Percentiles rank a stretch among this genome's conserved stretches.
These are phyloP conservation scores for Caenorhabditis sp. DNA, from an alignment of 2,888 invertebrate genomes.

Conservation along the genomic window DNA sequence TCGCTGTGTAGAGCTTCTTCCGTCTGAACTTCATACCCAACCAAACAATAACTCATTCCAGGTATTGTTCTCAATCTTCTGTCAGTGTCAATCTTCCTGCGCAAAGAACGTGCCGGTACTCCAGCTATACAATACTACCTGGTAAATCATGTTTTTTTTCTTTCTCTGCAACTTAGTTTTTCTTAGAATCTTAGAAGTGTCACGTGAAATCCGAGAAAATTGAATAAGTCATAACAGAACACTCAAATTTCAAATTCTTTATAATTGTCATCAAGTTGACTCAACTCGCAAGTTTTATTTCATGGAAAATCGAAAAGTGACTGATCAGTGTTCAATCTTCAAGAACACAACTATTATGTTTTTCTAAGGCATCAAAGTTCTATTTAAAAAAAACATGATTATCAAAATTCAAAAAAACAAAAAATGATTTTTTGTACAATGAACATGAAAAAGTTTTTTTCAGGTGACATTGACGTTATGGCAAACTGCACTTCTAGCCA, in stretches of 20 bases:
- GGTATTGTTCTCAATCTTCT: slow-evolving; percentile 66
- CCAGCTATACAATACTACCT: slow-evolving; percentile 70
- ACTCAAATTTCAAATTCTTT: slow-evolving; percentile 3
- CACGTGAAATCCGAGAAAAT: slow-evolving; percentile 3
- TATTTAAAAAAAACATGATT: no score
- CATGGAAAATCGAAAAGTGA: no score
- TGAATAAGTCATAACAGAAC: background rate
- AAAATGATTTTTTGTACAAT: background rate
- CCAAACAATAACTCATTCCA: slow-evolving; percentile 8
- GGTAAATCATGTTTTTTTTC: slow-evolving; percentile 36
- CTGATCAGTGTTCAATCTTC: no score
- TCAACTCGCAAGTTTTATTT: no score
- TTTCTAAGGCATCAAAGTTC: background rate
- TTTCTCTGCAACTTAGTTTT: background rate
- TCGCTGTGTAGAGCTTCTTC: no score
- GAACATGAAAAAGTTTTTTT: slow-evolving; percentile 3
- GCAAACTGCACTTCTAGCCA: slow-evolving; percentile 68
- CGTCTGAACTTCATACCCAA: no score
- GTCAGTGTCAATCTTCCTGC: slow-evolving; percentile 65
- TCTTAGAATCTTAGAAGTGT: background rate
- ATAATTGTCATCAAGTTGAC: no score
- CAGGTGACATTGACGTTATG: slow-evolving; percentile 68
- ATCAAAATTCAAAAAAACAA: no score
- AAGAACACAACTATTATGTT: slow-evolving; percentile 2
- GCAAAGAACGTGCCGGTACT: slow-evolving; percentile 61